Evolutionary conservation across 2,113 vertebrate genomes (phyloP), one percentile per base, ranked within the genome.

Genomic region (Callaeas wilsoni): DNA sequence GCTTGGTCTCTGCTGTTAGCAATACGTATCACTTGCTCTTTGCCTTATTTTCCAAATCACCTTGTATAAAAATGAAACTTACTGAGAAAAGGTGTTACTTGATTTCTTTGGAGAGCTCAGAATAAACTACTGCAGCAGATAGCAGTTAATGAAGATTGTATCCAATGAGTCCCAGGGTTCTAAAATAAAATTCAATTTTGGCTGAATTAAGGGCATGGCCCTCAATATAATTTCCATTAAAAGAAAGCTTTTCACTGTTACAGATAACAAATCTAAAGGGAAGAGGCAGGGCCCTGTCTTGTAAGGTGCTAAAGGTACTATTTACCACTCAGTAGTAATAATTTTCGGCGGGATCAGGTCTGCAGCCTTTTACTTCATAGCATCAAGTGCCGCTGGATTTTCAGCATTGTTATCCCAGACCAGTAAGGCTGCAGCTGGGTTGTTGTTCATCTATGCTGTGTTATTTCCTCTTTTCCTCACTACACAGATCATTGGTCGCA

Each of bases 401-500:
- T 55, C 35, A 60, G 23, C 21, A 39, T 35, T 76, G 53, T 26
- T 76, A 39, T 68, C 41, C 44, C 63, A 33, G 5, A 53, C 12
- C 47, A 1, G 6, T 4, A 41, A 13, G 14, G 67, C 17, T 84
- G 42, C 52, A 77, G 41, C 25, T 7, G 16, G 35, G 21, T 16
- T 53, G 13, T 17, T 64, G 14, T 26, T 55, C 27, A 22, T 44
- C 46, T 35, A 0, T 8, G 46, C 59, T 2, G 2, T 22, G 64
- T 35, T 65, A 29, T 10, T 67, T 49, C 26, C 32, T 37, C 25
- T 35, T 52, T 30, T 79, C 35, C 10, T 74, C 8, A 3, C 9
- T 15, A 3, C 1, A 2, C 4, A 47, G 33, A 12, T 15, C 7
- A 0, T 0, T 14, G 53, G 11, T 65, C 5, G 3, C 4, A 4